These are phyloP conservation scores for Myzus persicae DNA, from an alignment of 1,140 invertebrate genomes.

Conservation along the genomic window DNA sequence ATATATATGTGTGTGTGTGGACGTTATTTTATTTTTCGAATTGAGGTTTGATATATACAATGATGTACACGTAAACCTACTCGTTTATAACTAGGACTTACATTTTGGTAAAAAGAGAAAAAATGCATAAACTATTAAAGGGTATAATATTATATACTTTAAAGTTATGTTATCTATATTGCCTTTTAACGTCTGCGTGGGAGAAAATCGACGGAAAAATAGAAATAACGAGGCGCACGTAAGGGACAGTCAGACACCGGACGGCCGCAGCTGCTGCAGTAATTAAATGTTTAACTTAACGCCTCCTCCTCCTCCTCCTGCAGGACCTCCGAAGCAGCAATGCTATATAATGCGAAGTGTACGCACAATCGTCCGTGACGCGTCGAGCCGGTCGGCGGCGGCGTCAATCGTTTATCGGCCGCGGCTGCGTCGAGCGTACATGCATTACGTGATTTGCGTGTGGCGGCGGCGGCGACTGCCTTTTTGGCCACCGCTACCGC, in stretches of 20 bases:
- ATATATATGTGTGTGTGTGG: background rate
- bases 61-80: background rate
- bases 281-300: constrained; percentile 12
- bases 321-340: background rate
- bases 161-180: background rate
- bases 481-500: constrained; percentile 32
- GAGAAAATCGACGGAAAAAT: background rate
- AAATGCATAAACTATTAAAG: background rate
- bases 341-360: background rate
- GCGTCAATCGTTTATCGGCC: constrained; percentile 36
- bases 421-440: background rate
- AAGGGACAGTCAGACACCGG: too few relatives aligned
- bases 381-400: background rate
- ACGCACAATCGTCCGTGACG: constrained; percentile 30
- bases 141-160: too few relatives aligned
- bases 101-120: background rate
- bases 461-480: constrained; percentile 19
- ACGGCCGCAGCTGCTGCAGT: background rate
- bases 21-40: background rate
- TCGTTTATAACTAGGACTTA: background rate
- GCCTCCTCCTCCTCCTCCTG: background rate
- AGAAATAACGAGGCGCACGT: background rate
- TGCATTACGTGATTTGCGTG: background rate
- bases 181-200: background rate
- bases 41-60: background rate